Evolutionary conservation across 1,140 invertebrate species (phyloP), one percentile per base, ranked within the genome.

Genomic region (Adelges cooleyi): DNA sequence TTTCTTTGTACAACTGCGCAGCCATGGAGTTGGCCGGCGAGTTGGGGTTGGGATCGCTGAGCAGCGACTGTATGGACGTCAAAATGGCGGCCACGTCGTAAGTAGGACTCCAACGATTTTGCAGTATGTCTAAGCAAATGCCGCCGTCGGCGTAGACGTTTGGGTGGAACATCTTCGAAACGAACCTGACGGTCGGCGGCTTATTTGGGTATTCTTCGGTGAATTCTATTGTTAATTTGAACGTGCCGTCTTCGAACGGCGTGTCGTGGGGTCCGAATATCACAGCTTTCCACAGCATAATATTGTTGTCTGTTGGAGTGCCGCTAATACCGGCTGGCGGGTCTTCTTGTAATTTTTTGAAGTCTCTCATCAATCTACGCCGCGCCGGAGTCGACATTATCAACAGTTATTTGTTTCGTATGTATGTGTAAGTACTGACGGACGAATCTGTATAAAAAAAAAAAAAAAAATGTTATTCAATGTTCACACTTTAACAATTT

Each of bases 151-250:
- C 95, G 80, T 99, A 99, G 22, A 99, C 94, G 83, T 99, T 99
- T 66, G 96, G 96, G 83, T 99, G 96, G 80, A 99, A 99, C 96
- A 96, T 95, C 84, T 96, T 95, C 71, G 95, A 98, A 67, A 97
- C 89, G 81, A 99, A 99, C 81, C 95, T 84, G 65, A 99, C 96
- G 72, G 92, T 96, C 54, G 96, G 96, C 70, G 96, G 95, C 84
- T 98, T 99, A 79, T 99, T 99, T 67, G 96, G 96, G 80, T 99
- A 99, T 82, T 99, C 95, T 84, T 99, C 96, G 73, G 95, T 98
- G 78, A 99, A 99, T 84, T 98, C 95, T 82, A 99, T 92, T 69
- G 93, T 97, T 74, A 99, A 81, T 81, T 98, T 98, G 77, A 99
- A 99, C 46, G 96, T 99, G 65, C 96, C 96, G 84, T 99, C 95